Conservation (phyloP, 2,888 invertebrate genomes). For the Peribatodes rhomboidaria region DNA sequence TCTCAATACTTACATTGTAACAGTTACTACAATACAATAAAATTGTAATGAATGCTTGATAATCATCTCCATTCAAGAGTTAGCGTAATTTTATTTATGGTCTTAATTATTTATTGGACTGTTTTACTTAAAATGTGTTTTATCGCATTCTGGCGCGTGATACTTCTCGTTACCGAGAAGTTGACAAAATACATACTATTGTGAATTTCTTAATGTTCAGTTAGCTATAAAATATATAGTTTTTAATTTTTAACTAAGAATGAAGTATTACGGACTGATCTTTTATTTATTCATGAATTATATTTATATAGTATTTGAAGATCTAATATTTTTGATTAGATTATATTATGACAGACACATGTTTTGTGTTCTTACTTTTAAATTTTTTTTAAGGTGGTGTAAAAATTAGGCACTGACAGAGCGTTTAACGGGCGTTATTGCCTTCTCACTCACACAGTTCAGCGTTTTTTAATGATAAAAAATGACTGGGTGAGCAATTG, state of each 20-base stretch:
- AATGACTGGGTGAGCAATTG: too few relatives aligned
- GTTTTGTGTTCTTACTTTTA: too few relatives aligned
- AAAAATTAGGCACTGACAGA: too few relatives aligned
- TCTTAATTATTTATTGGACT: neutral
- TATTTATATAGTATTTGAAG: neutral
- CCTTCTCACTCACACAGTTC: too few relatives aligned
- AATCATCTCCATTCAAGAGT: conserved; percentile 28
- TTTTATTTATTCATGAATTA: neutral
- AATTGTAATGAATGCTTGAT: conserved; percentile 20
- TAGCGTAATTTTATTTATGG: neutral
- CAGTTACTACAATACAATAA: conserved; percentile 22
- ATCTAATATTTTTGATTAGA: conserved; percentile 3
- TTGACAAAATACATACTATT: too few relatives aligned
- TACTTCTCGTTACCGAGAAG: too few relatives aligned
- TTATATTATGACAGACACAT: too few relatives aligned
- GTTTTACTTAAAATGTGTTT: neutral
- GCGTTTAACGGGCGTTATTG: too few relatives aligned
- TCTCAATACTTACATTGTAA: neutral
- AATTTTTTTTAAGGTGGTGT: too few relatives aligned
- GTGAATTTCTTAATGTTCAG: too few relatives aligned
- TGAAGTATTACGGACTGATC: conserved; percentile 8
- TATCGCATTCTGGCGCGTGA: neutral
- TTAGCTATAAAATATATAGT: too few relatives aligned
- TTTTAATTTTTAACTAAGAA: neutral
- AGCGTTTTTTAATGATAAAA: too few relatives aligned